A percentile compares a stretch with the other conserved stretches of the same genome.
These are phyloP conservation scores for Acronicta leporina DNA, from an alignment of 2,888 invertebrate genomes.

Conservation along the genomic window DNA sequence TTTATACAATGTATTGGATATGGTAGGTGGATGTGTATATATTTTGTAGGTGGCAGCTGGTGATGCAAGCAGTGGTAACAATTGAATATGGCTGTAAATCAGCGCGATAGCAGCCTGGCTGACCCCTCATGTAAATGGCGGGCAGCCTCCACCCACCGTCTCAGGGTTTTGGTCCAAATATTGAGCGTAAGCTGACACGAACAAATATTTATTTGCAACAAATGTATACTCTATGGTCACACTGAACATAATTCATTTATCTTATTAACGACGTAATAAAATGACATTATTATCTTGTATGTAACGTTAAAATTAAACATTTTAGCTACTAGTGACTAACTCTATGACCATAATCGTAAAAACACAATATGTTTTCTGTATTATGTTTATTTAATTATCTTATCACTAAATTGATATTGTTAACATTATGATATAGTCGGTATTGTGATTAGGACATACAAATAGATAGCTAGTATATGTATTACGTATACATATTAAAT, in stretches of 20 bases:
- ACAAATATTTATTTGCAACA: slow-evolving; percentile 16
- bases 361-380: too few species aligned
- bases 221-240: neutral
- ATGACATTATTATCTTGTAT: neutral
- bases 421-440: too few species aligned
- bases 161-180: slow-evolving; percentile 66
- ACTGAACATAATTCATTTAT: slow-evolving; percentile 1
- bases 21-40: slow-evolving; percentile 60
- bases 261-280: neutral
- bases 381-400: too few species aligned
- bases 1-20: slow-evolving; percentile 39
- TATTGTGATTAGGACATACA: too few species aligned
- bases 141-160: slow-evolving; percentile 70
- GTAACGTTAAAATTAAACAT: neutral
- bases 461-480: too few species aligned
- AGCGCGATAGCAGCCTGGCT: slow-evolving; percentile 79
- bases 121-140: slow-evolving; percentile 84
- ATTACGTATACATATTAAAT: too few species aligned
- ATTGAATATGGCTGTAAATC: slow-evolving; percentile 87
- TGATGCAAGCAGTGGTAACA: slow-evolving; percentile 84
- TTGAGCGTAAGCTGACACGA: slow-evolving; percentile 56
- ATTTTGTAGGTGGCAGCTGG: slow-evolving; percentile 81
- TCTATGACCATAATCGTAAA: too few species aligned
- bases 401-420: too few species aligned
- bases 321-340: too few species aligned